Evolutionary conservation across 2,113 vertebrate species (phyloP).

Genomic region (Rhinoderma darwinii): DNA sequence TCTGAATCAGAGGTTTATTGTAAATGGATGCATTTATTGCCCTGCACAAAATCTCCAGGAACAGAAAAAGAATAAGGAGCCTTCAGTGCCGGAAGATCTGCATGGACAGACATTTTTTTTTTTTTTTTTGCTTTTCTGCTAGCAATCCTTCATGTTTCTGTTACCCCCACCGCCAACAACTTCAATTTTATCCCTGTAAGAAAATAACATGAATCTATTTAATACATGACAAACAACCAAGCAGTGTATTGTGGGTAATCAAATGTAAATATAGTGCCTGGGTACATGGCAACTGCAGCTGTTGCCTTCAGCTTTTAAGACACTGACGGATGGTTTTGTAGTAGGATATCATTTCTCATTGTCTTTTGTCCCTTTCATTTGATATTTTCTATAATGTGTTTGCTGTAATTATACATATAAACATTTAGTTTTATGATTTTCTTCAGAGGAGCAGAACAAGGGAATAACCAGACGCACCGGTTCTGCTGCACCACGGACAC

Average conservation of each 20-base stretch:
- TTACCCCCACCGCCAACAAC: background rate
- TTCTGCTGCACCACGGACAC: too few relatives aligned
- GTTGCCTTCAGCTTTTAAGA: constrained; percentile 47
- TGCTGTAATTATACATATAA: background rate
- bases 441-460: too few relatives aligned
- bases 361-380: background rate
- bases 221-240: constrained; percentile 26
- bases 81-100: constrained; percentile 16
- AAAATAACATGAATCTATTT: constrained; percentile 38
- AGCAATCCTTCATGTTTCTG: constrained; percentile 8
- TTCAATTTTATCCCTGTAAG: background rate
- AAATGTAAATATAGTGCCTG: constrained; percentile 46
- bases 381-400: background rate
- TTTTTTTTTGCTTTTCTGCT: background rate
- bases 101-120: background rate
- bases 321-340: constrained; percentile 33
- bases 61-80: background rate
- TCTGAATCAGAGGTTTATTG: constrained; percentile 32
- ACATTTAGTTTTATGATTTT: background rate
- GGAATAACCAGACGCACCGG: too few relatives aligned
- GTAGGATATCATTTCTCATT: background rate
- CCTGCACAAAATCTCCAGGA: background rate
- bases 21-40: constrained; percentile 42
- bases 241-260: constrained; percentile 44
- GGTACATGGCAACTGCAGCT: constrained; percentile 35